Percentiles rank a stretch among this genome's conserved stretches.
phyloP scores from a whole-genome alignment of 1,140 invertebrate species.

The Nilaparvata lugens region DNA sequence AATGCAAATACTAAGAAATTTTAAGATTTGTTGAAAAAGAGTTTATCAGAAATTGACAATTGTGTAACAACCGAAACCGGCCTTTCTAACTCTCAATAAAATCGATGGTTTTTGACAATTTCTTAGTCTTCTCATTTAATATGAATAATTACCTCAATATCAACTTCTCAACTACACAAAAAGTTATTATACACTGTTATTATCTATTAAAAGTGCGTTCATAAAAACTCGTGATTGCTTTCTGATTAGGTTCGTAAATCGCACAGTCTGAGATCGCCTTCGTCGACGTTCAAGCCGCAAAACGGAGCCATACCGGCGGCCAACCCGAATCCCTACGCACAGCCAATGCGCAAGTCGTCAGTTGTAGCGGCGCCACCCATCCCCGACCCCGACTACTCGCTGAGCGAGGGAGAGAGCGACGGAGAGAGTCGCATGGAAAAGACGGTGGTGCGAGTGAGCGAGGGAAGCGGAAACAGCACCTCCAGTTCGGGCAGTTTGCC shows the following conservation, averaged over 20 bases:
- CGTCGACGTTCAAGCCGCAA: slow-evolving; percentile 35
- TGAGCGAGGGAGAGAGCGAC: slow-evolving; percentile 58
- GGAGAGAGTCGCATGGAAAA: slow-evolving; percentile 46
- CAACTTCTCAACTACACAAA: too few species aligned
- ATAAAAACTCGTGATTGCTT: too few species aligned
- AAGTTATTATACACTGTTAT: too few species aligned
- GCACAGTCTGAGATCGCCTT: slow-evolving; percentile 47
- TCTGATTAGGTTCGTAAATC: slow-evolving; percentile 48
- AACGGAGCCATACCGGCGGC: not conserved
- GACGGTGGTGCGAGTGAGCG: slow-evolving; percentile 32
- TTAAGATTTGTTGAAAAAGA: too few species aligned
- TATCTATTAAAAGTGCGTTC: too few species aligned
- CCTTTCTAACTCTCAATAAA: too few species aligned
- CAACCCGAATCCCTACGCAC: slow-evolving; percentile 22
- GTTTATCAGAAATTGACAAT: too few species aligned
- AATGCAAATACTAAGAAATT: too few species aligned
- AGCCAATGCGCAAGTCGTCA: slow-evolving; percentile 22
- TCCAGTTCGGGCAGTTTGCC: slow-evolving; percentile 59
- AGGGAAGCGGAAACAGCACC: slow-evolving; percentile 27
- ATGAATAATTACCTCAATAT: too few species aligned
- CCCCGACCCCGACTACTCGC: slow-evolving; percentile 82
- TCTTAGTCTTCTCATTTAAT: too few species aligned
- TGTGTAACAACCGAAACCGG: too few species aligned
- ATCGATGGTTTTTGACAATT: too few species aligned
- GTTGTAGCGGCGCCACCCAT: slow-evolving; percentile 53